Percentiles rank a stretch among this genome's conserved stretches.
Evolutionary conservation across 1,140 invertebrate genomes (phyloP).

Genomic region (Telenomus remus): DNA sequence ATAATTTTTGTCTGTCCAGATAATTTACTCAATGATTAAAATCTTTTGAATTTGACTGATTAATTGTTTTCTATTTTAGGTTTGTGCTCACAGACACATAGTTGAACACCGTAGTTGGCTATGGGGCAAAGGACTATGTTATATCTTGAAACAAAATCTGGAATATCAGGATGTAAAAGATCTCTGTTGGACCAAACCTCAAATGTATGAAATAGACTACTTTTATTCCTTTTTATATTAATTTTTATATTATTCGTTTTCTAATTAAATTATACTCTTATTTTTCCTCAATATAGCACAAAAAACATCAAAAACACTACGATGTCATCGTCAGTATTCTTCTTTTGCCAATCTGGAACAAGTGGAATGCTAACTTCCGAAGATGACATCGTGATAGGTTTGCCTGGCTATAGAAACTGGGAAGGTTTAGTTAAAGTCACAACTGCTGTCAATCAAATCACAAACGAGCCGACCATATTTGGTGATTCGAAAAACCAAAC

Average conservation of each 20-base stretch:
- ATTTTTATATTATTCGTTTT: no score
- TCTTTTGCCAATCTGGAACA: conserved; percentile 94
- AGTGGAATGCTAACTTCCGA: conserved; percentile 87
- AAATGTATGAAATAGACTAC: conserved; percentile 82
- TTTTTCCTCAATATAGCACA: no score
- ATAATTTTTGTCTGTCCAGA: neutral
- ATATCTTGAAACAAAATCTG: conserved; percentile 86
- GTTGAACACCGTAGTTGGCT: conserved; percentile 81
- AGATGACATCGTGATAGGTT: conserved; percentile 87
- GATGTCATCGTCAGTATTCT: no score
- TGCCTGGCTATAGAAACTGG: conserved; percentile 93
- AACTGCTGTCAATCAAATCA: conserved; percentile 84
- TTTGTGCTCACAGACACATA: conserved; percentile 94
- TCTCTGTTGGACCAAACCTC: conserved; percentile 87
- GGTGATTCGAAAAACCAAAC: no score
- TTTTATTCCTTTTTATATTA: no score
- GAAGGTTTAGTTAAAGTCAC: conserved; percentile 89
- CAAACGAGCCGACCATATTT: no score
- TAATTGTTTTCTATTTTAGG: no score
- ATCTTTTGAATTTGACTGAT: conserved; percentile 1
- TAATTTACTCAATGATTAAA: neutral
- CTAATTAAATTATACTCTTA: no score
- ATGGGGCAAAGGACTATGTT: conserved; percentile 92
- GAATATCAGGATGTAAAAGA: conserved; percentile 83
- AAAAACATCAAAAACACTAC: no score